Percentiles rank a stretch among this genome's conserved stretches.
Conservation (phyloP, 2,797 vertebrate species). For the Sebastes taczanowskii region DNA sequence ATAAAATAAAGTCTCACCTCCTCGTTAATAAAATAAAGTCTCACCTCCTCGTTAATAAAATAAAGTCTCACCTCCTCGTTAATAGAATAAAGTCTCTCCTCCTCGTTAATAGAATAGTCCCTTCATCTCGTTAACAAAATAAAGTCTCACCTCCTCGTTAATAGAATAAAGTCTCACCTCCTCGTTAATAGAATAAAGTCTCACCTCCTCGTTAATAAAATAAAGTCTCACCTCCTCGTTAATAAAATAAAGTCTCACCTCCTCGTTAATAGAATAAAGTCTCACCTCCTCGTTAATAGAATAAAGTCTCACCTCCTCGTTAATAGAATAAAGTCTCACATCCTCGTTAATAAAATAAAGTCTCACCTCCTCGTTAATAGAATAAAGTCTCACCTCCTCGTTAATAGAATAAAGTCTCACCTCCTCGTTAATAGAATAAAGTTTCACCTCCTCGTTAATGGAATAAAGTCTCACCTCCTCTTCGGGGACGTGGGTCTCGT, state of each 20-base stretch:
- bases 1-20: not conserved
- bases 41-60: not conserved
- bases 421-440: not conserved
- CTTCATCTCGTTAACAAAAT: not conserved
- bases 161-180: not conserved
- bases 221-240: not conserved
- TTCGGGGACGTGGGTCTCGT: constrained; percentile 81
- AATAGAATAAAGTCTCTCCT: too few species aligned
- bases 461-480: constrained; percentile 74
- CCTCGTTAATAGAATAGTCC: too few species aligned
- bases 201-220: not conserved
- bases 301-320: not conserved
- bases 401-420: not conserved
- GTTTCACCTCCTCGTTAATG: not conserved
- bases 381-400: not conserved
- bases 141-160: too few species aligned
- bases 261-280: not conserved
- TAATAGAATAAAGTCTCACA: not conserved
- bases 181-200: not conserved
- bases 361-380: not conserved
- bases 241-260: not conserved
- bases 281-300: constrained; percentile 11
- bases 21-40: not conserved
- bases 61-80: not conserved
- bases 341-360: not conserved